Evolutionary conservation across 2,113 vertebrate species (phyloP).

Genomic region (Seriola dumerili): DNA sequence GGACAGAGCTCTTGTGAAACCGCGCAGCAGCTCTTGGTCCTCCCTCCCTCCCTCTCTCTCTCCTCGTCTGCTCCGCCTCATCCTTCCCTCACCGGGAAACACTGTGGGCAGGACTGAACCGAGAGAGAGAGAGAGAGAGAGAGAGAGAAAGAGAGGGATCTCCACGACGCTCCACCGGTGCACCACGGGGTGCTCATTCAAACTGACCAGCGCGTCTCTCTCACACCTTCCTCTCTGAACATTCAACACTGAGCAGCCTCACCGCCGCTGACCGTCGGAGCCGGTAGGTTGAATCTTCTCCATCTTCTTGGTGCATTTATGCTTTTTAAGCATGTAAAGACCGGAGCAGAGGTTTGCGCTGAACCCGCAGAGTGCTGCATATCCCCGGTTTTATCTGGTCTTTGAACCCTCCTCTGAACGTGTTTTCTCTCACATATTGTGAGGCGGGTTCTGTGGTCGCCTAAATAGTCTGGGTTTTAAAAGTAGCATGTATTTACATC

Average conservation of each 20-base stretch:
- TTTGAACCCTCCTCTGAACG: neutral
- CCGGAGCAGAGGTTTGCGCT: neutral
- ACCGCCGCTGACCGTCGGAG: constrained; percentile 9
- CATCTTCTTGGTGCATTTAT: neutral
- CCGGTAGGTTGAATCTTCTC: constrained; percentile 51
- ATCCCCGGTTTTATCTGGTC: neutral
- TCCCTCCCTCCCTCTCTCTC: neutral
- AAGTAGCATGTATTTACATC: neutral
- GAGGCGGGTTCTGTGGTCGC: neutral
- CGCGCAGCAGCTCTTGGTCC: neutral
- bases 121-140: constrained; percentile 42
- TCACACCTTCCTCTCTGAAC: neutral
- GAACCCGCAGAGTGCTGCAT: neutral
- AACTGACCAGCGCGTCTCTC: constrained; percentile 78
- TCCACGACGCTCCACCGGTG: constrained; percentile 37
- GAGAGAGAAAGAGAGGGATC: constrained; percentile 47
- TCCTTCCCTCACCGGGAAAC: constrained; percentile 38
- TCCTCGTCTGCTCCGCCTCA: constrained; percentile 18
- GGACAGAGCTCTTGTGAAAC: neutral
- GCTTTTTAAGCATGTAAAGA: neutral
- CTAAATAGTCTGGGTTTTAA: neutral
- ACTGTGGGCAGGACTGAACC: constrained; percentile 30
- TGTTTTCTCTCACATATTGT: neutral
- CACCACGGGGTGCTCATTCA: constrained; percentile 76
- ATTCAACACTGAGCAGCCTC: constrained; percentile 20